Percentiles rank a stretch among this genome's conserved stretches.
phyloP scores from a whole-genome alignment of 2,888 invertebrate genomes.

The Drosophila paramelanica region DNA sequence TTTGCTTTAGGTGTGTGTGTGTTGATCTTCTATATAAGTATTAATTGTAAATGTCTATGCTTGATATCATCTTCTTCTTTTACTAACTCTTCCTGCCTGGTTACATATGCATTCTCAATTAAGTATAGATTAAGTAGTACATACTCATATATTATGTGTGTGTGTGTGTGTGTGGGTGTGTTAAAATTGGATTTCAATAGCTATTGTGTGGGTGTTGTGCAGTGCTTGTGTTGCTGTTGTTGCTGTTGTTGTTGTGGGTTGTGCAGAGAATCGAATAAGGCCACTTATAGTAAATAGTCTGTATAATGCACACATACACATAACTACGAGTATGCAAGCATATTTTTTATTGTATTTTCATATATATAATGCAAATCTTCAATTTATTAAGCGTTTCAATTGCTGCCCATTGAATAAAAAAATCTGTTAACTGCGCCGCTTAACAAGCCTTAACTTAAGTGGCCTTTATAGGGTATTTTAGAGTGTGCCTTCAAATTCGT shows the following conservation, averaged over 20 bases:
- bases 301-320: constrained; percentile 49
- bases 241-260: constrained; percentile 16
- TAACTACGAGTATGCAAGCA: constrained; percentile 39
- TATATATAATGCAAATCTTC: constrained; percentile 7
- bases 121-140: constrained; percentile 21
- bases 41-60: constrained; percentile 43
- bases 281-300: constrained; percentile 72
- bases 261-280: constrained; percentile 66
- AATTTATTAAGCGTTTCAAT: constrained; percentile 14
- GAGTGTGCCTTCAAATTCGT: constrained; percentile 21
- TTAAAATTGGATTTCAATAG: constrained; percentile 5
- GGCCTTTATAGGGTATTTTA: constrained; percentile 40
- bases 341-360: constrained; percentile 6
- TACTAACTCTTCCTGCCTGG: constrained; percentile 10
- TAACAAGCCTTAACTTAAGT: constrained; percentile 51
- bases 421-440: constrained; percentile 14
- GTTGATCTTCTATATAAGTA: constrained; percentile 16
- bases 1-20: constrained; percentile 4
- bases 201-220: constrained; percentile 21
- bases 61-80: constrained; percentile 37
- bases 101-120: constrained; percentile 30
- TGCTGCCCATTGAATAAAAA: constrained; percentile 4
- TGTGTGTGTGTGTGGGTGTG: constrained; percentile 8
- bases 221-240: constrained; percentile 18
- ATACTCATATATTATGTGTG: constrained; percentile 21